These are phyloP conservation scores for Hemitrygon akajei DNA, from an alignment of 2,797 vertebrate species.

Conservation along the genomic window DNA sequence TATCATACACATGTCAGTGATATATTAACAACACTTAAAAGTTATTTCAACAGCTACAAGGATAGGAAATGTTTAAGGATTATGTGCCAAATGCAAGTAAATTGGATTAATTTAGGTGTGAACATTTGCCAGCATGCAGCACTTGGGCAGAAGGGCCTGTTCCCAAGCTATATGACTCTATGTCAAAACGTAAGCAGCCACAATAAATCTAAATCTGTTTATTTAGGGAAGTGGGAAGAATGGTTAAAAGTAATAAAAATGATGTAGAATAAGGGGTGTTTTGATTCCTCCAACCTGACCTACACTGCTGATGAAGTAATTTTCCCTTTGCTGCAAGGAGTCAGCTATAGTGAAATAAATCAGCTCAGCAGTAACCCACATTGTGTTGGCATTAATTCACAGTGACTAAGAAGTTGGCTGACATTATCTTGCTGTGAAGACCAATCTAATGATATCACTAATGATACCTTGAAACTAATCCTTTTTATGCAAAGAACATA, in stretches of 20 bases:
- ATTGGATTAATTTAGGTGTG: too few species aligned
- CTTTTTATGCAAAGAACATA: background rate
- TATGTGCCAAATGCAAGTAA: too few species aligned
- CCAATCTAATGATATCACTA: constrained; percentile 10
- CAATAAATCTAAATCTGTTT: background rate
- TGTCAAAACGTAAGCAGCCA: too few species aligned
- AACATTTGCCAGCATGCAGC: too few species aligned
- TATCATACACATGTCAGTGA: background rate
- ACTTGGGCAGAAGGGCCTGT: too few species aligned
- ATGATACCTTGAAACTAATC: background rate
- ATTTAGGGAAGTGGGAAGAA: background rate
- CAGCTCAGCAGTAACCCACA: constrained; percentile 1
- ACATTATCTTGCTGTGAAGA: background rate
- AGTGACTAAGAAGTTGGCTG: background rate
- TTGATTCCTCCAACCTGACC: background rate
- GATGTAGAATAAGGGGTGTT: background rate
- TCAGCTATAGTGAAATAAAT: background rate
- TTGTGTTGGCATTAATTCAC: background rate
- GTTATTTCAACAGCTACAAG: too few species aligned
- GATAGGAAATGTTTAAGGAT: too few species aligned
- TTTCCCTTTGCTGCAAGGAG: background rate
- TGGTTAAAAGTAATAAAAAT: background rate
- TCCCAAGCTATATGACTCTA: too few species aligned
- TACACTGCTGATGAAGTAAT: background rate
- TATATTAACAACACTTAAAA: too few species aligned